Conservation (phyloP, 2,888 invertebrate species). For the Drosophila seclusa region DNA sequence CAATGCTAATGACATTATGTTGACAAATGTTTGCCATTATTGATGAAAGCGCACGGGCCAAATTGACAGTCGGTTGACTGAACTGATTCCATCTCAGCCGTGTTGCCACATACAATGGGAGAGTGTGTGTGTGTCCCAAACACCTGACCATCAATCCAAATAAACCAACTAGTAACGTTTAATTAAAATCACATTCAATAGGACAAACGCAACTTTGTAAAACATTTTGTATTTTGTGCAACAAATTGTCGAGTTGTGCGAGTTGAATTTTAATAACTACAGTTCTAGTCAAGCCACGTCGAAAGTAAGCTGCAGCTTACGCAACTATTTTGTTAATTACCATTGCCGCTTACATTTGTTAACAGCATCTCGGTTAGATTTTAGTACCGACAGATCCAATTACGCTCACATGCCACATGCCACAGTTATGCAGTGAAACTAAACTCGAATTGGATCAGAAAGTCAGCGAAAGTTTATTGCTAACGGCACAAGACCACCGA, state of each 20-base stretch:
- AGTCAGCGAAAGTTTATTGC: slow-evolving; percentile 37
- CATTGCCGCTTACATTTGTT: background rate
- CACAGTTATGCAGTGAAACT: slow-evolving; percentile 11
- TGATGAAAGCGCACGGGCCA: slow-evolving; percentile 65
- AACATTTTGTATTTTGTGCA: background rate
- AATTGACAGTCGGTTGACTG: slow-evolving; percentile 37
- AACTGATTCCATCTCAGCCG: slow-evolving; percentile 32
- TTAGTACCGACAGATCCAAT: background rate
- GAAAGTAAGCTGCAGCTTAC: background rate
- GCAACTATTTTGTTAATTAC: slow-evolving; percentile 15
- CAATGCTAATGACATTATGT: slow-evolving; percentile 81
- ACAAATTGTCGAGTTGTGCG: background rate
- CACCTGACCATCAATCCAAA: background rate
- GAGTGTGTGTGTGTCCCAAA: slow-evolving; percentile 10
- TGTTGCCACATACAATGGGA: background rate
- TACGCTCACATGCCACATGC: slow-evolving; percentile 7
- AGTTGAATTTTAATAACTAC: background rate
- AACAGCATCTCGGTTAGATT: slow-evolving; percentile 16
- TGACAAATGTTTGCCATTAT: slow-evolving; percentile 80
- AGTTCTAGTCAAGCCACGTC: background rate
- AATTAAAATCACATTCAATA: slow-evolving; percentile 11
- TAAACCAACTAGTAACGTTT: background rate
- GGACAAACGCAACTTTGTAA: slow-evolving; percentile 2
- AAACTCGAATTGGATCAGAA: slow-evolving; percentile 53
- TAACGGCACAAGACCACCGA: slow-evolving; percentile 46